A percentile compares a stretch with the other conserved stretches of the same genome.
Conservation (phyloP, 2,888 invertebrate genomes). For the Diaphora mendica region DNA sequence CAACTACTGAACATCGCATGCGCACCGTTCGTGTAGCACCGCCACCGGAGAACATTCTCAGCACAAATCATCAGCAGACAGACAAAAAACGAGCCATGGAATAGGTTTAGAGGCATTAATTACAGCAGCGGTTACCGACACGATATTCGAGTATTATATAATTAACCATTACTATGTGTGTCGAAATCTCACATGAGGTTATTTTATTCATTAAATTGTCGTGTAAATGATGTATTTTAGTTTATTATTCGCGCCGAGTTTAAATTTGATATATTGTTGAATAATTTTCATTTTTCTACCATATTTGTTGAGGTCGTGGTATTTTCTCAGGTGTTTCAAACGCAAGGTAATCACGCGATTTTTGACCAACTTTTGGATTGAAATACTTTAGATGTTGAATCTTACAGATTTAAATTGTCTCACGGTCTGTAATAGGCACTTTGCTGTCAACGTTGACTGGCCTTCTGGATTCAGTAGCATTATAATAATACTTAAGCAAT, state of each 20-base stretch:
- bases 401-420: constrained; percentile 58
- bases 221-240: constrained; percentile 54
- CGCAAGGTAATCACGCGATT: constrained; percentile 43
- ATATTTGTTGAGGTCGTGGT: constrained; percentile 18
- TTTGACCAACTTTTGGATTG: constrained; percentile 30
- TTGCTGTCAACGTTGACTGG: constrained; percentile 57
- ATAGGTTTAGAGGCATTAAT: constrained; percentile 73
- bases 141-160: constrained; percentile 66
- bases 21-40: constrained; percentile 50
- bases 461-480: constrained; percentile 77
- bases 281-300: constrained; percentile 39
- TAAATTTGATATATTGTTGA: constrained; percentile 42
- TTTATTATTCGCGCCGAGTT: constrained; percentile 48
- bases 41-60: constrained; percentile 58
- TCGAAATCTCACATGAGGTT: constrained; percentile 60
- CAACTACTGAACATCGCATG: constrained; percentile 58
- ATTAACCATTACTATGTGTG: constrained; percentile 62
- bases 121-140: constrained; percentile 61
- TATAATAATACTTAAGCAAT: constrained; percentile 73
- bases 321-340: constrained; percentile 32
- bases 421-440: constrained; percentile 59
- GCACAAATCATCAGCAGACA: constrained; percentile 67
- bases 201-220: constrained; percentile 62
- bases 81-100: constrained; percentile 69
- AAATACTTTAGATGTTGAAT: constrained; percentile 34